Evolutionary conservation across 2,888 invertebrate species (phyloP), one percentile per base, ranked within the genome.

Genomic region (Chouioia cunea): DNA sequence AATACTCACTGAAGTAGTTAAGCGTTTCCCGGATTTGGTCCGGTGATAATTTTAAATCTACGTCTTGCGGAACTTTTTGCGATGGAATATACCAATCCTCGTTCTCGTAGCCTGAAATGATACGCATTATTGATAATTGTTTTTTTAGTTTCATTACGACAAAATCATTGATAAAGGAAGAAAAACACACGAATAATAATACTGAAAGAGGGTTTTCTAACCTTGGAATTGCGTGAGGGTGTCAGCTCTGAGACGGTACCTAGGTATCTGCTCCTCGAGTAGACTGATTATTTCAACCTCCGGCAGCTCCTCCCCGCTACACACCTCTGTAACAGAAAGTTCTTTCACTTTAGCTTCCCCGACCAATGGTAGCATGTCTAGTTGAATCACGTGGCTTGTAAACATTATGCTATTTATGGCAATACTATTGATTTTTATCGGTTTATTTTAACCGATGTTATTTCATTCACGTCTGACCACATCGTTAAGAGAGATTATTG

Each of bases 201-300:
- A n/a, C n/a, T n/a, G 50, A 36, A 18, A 14, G 2, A 47, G 44
- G 14, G 27, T 36, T 15, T 6, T 4, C 54, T 89, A 87, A 92
- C 97, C 96, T 88, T 93, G 91, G 88, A 97, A 97, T 86, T 94
- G 90, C 52, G 97, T 97, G 79, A 97, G 90, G 78, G 95, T 94
- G 88, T 98, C 97, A 69, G 97, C 97, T 85, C 97, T 91, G 75
- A 98, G 90, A 83, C 93, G 94, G 87, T 98, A 98, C 84, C 93
- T 92, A 65, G 97, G 97, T 86, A 97, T 96, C 87, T 96, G 94
- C 87, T 97, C 97, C 88, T 97, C 95, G 79, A 97, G 89, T 78
- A 97, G 89, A 86, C 96, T 96, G 87, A 97, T 93, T 83, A 97
- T 95, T 89, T 97, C 97, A 82, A 97, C 96, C 90, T 97, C 97